Evolutionary conservation across 2,888 invertebrate genomes (phyloP).

Genomic region (Microchrysa polita): DNA sequence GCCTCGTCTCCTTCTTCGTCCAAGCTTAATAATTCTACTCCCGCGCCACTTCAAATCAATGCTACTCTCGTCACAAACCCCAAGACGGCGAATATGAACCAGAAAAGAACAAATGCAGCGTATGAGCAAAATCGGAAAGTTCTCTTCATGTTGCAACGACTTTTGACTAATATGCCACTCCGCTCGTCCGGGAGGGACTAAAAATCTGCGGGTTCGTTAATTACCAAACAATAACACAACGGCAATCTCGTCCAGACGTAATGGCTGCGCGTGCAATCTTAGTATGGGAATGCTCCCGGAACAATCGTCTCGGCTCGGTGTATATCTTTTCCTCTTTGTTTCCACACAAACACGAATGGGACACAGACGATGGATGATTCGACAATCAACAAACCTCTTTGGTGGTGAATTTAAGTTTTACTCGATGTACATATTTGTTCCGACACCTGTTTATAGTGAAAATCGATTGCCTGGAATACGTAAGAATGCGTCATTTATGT

Average conservation of each 20-base stretch:
- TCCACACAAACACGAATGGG: constrained; percentile 4
- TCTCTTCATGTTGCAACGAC: constrained; percentile 4
- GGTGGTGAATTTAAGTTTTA: not conserved
- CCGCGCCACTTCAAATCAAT: constrained; percentile 26
- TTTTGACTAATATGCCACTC: not conserved
- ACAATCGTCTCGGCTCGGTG: not conserved
- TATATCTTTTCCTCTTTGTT: constrained; percentile 27
- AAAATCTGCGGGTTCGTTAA: not conserved
- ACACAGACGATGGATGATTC: constrained; percentile 6
- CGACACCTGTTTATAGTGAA: not conserved
- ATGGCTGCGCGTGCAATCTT: not conserved
- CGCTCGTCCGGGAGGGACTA: not conserved
- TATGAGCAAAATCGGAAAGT: constrained; percentile 8
- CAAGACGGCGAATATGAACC: constrained; percentile 44
- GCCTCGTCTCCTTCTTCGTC: not conserved
- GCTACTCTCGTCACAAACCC: constrained; percentile 47
- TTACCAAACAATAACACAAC: not conserved
- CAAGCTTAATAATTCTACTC: not conserved
- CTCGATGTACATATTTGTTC: not conserved
- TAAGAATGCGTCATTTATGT: not conserved
- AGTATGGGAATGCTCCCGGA: not conserved
- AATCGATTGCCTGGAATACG: not conserved
- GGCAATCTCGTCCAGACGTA: not conserved
- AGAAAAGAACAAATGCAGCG: constrained; percentile 36
- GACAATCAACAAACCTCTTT: constrained; percentile 24